Evolutionary conservation across 2,888 invertebrate genomes (phyloP), one percentile per base, ranked within the genome.

Genomic region (Lasioglossum morio): DNA sequence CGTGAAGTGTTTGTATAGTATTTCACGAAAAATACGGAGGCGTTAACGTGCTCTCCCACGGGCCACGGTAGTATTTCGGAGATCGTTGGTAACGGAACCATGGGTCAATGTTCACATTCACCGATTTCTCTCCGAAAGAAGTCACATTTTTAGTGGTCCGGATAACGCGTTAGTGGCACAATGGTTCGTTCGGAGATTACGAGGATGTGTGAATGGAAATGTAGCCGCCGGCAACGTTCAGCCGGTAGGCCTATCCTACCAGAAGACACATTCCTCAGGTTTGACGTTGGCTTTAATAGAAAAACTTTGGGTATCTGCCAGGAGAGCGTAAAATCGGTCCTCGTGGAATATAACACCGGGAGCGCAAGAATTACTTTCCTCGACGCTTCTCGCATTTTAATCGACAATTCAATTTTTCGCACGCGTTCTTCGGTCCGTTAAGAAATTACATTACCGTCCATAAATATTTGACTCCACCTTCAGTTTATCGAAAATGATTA

Each of bases 291-390:
- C 69, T 87, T 84, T 81, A 87, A 91, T 89, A 90, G 84, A 87
- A 88, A 89, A 90, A 88, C 90, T 89, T 37, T 37, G 90, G 86
- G 89, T 84, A 87, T 84, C 81, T 88, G 90, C 89, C 90, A 90
- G 89, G 60, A 60, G 60, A 60, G 60, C 60, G 60, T 60, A 12
- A 60, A 60, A 60, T 60, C 27, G 60, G 27, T 27, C 60, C 27
- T 27, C 60, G 60, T 14, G 14, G 27, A 60, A 27, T 60, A 60
- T 60, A 60, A 27, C 60, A 60, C 27, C 27, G 1, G 4, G 27
- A 60, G 27, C 69, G 1, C 48, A 46, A 77, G 84, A 86, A 90
- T 90, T 34, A 30, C 76, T 46, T 57, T 7, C 43, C 60, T 60
- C 27, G 60, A 60, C 60, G 60, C 27, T 27, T 14, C 27, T 27